phyloP scores from a whole-genome alignment of 2,113 vertebrate species.

The Lophura nycthemera region DNA sequence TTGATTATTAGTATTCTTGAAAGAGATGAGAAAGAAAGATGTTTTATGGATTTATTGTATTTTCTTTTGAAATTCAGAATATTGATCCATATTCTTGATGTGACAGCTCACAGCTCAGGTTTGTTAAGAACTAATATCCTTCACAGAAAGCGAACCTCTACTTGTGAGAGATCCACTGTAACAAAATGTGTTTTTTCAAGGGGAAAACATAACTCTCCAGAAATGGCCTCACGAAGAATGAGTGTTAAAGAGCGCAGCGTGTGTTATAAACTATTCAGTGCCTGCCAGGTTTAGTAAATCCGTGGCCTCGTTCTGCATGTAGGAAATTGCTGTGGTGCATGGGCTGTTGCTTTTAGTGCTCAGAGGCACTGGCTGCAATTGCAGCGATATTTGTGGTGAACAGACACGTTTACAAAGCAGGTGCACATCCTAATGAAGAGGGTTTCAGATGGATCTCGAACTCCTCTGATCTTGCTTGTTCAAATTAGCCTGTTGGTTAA shows the following conservation, averaged over 20 bases:
- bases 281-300: neutral
- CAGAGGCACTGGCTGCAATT: neutral
- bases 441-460: neutral
- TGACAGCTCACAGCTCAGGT: neutral
- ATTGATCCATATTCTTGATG: neutral
- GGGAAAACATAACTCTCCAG: neutral
- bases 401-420: accelerated
- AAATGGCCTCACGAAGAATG: neutral
- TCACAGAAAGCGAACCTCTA: neutral
- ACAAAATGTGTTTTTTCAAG: neutral
- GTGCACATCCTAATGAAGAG: neutral
- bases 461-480: neutral
- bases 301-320: neutral
- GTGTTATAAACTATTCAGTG: neutral
- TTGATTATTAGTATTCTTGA: neutral
- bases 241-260: neutral
- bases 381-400: neutral
- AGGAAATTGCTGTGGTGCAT: neutral
- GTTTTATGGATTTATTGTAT: too few species aligned
- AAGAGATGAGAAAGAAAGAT: neutral
- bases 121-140: neutral
- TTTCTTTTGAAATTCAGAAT: neutral
- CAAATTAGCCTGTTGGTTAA: neutral
- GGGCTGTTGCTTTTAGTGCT: neutral
- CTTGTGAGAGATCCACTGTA: neutral